phyloP scores from a whole-genome alignment of 2,797 vertebrate species.

The Ceyx erithaca region DNA sequence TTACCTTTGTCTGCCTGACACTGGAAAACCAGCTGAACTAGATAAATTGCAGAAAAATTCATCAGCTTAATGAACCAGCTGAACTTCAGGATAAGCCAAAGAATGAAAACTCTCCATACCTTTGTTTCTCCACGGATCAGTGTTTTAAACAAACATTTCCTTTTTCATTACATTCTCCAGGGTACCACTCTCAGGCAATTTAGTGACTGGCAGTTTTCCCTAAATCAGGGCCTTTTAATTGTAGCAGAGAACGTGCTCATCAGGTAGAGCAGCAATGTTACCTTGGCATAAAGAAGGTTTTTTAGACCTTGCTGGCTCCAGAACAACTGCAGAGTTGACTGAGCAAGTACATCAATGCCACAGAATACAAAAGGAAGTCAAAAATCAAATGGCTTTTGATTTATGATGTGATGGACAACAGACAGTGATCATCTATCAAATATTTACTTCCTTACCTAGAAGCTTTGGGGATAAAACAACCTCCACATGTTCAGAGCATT shows the following conservation, averaged over 20 bases:
- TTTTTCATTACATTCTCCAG: background rate
- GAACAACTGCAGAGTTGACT: background rate
- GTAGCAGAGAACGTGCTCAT: background rate
- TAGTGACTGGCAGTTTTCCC: rapidly evolving
- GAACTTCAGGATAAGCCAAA: background rate
- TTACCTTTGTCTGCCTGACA: background rate
- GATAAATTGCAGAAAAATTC: background rate
- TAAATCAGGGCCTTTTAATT: background rate
- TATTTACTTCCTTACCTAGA: background rate
- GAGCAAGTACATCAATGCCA: background rate
- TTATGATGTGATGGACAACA: background rate
- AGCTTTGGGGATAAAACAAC: background rate
- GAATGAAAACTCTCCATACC: background rate
- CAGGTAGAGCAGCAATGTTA: background rate
- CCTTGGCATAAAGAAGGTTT: background rate
- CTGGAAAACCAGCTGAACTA: background rate
- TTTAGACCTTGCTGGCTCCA: background rate
- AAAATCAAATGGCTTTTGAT: background rate
- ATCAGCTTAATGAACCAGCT: background rate
- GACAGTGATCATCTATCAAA: background rate
- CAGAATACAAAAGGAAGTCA: background rate
- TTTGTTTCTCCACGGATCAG: rapidly evolving
- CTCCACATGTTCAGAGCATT: background rate
- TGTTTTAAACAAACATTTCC: background rate
- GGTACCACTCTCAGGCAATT: background rate